Evolutionary conservation across 2,797 vertebrate species (phyloP), one percentile per base, ranked within the genome.

Genomic region (Anabacerthia variegaticeps): DNA sequence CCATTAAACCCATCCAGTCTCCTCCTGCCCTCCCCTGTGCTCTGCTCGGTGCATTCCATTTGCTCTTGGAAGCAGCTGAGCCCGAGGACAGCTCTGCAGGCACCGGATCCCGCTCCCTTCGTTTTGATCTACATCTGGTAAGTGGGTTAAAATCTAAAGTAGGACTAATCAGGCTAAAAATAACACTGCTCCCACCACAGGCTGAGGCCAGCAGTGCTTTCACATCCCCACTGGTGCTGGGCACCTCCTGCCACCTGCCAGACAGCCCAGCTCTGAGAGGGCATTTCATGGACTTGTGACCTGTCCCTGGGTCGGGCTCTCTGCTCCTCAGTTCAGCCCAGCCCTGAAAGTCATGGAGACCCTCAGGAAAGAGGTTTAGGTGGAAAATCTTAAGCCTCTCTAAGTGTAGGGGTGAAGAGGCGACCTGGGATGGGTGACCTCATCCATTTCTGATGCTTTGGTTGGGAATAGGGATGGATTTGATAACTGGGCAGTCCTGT

Each of bases 111-210:
- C 6, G 1, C 44, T 87, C 43, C 2, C 32, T 89, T 81, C 62
- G 85, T 20, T 75, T 91, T 66, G 52, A 77, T 67, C 93, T 76
- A 46, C 79, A 65, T 68, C 73, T 81, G 80, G 82, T 91, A 95
- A 52, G 69, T 69, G 72, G 73, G 55, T 78, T 69, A 69, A 77
- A 62, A 93, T 78, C 88, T 46, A 78, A 86, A 90, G 81, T 85
- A 92, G 89, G 89, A 82, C 92, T 95, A 95, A 90, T 76, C 88
- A 30, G 76, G 54, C 55, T 92, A 72, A 88, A 94, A 95, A 84
- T 62, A 95, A 61, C 24, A 0, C 22, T 4, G 49, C 43, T 81
- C 49, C 72, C 75, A 51, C 32, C 46, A 6, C n/a, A 32, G 65
- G 89, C 39, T 46, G 68, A 46, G 92, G 85, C 41, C 52, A 46